A percentile compares a stretch with the other conserved stretches of the same genome.
These are phyloP conservation scores for Acanthopleura granulata DNA, from an alignment of 2,888 invertebrate genomes.

Conservation along the genomic window DNA sequence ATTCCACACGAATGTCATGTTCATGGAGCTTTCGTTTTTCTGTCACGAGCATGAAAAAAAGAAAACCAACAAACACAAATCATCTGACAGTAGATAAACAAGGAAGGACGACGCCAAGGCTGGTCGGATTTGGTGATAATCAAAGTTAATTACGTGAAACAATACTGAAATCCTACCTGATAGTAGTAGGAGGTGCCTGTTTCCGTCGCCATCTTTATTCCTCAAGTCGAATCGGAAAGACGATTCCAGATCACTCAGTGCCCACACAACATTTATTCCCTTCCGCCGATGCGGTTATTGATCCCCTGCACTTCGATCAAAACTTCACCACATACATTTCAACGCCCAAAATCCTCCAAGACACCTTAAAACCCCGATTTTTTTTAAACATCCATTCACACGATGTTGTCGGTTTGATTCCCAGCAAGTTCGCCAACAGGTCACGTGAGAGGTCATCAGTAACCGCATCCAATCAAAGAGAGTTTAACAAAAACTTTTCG, in stretches of 20 bases:
- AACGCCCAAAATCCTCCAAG: neutral
- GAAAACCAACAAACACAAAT: too few species aligned
- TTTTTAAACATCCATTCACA: neutral
- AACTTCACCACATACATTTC: too few species aligned
- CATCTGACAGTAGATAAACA: too few species aligned
- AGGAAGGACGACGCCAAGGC: too few species aligned
- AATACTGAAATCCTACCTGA: constrained; percentile 38
- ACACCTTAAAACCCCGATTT: neutral
- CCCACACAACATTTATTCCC: too few species aligned
- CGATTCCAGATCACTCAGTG: neutral
- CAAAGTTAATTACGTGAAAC: neutral
- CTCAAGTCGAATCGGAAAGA: neutral
- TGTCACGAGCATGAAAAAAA: too few species aligned
- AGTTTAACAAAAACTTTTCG: too few species aligned
- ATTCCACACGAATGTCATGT: too few species aligned
- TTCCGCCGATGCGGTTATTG: too few species aligned
- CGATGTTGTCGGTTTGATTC: neutral
- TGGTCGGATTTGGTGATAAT: too few species aligned
- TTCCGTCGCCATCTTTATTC: constrained; percentile 59
- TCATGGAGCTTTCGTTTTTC: too few species aligned
- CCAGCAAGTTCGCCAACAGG: neutral
- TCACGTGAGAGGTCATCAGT: constrained; percentile 10
- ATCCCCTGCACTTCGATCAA: too few species aligned
- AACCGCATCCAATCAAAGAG: neutral
- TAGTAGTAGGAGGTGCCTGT: constrained; percentile 63